phyloP scores from a whole-genome alignment of 2,113 vertebrate species.

The Anser cygnoides region DNA sequence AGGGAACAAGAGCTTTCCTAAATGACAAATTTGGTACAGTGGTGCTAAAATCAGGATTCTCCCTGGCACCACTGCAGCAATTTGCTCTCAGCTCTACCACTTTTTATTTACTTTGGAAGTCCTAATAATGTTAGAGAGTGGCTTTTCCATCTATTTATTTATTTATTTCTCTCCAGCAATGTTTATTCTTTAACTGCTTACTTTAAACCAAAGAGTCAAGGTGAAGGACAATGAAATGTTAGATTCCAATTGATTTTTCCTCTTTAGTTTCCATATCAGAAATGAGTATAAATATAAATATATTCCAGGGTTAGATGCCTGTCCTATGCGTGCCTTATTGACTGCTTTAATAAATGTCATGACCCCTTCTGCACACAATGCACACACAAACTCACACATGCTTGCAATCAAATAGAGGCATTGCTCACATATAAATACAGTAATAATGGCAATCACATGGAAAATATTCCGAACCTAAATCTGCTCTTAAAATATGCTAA shows the following conservation, averaged over 20 bases:
- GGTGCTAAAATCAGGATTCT: conserved; percentile 80
- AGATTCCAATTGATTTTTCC: conserved; percentile 46
- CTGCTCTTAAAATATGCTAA: conserved; percentile 1
- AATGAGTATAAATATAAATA: conserved; percentile 68
- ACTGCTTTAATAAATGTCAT: conserved; percentile 69
- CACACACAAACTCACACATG: neutral
- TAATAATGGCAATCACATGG: conserved; percentile 44
- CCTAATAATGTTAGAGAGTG: conserved; percentile 68
- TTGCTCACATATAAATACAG: conserved; percentile 22
- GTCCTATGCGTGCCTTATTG: conserved; percentile 57
- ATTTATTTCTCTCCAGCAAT: conserved; percentile 51
- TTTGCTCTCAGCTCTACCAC: conserved; percentile 70
- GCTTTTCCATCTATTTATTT: conserved; percentile 58
- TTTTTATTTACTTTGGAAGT: conserved; percentile 82
- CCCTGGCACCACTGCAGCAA: conserved; percentile 64
- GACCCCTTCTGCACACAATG: conserved; percentile 22
- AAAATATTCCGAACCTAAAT: conserved; percentile 24
- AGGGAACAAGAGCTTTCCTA: conserved; percentile 81
- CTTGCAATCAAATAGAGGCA: conserved; percentile 15
- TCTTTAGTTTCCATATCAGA: conserved; percentile 62
- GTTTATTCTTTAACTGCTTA: conserved; percentile 74
- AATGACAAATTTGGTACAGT: conserved; percentile 84
- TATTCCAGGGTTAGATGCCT: conserved; percentile 44
- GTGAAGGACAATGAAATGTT: conserved; percentile 63
- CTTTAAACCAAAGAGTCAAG: conserved; percentile 71